Evolutionary conservation across 1,140 invertebrate genomes (phyloP).

Genomic region (Drosophila ohnishii): DNA sequence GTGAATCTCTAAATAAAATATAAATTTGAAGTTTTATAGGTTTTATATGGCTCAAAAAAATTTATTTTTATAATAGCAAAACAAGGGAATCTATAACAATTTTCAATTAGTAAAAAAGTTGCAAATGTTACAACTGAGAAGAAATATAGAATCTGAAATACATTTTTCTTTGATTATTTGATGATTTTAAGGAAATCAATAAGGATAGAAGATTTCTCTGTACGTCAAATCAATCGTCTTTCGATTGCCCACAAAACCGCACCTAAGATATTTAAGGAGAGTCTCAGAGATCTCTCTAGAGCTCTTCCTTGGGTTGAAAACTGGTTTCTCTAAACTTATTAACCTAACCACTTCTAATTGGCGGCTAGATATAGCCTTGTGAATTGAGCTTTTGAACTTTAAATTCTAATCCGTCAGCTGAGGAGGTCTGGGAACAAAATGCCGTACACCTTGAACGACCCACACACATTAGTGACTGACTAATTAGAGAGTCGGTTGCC

Average conservation of each 20-base stretch:
- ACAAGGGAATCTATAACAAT: neutral
- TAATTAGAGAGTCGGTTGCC: conserved; percentile 61
- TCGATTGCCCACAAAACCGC: too few species aligned
- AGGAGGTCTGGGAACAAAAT: conserved; percentile 27
- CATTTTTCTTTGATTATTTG: too few species aligned
- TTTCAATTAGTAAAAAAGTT: neutral
- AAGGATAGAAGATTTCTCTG: neutral
- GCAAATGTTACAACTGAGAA: neutral
- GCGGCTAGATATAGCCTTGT: conserved; percentile 42
- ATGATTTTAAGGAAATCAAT: neutral
- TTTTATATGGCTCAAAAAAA: too few species aligned
- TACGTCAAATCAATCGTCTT: neutral
- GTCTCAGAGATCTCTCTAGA: conserved; percentile 1
- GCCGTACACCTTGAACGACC: conserved; percentile 43
- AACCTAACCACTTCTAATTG: conserved; percentile 36
- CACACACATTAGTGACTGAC: conserved; percentile 55
- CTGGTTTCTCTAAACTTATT: conserved; percentile 19
- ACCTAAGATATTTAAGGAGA: neutral
- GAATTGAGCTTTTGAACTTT: conserved; percentile 64
- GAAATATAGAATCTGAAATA: neutral
- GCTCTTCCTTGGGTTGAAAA: conserved; percentile 8
- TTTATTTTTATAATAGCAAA: neutral
- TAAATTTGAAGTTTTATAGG: neutral
- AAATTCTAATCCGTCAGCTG: conserved; percentile 46
- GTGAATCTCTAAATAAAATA: neutral